Percentiles rank a stretch among this genome's conserved stretches.
phyloP scores from a whole-genome alignment of 2,888 invertebrate genomes.

The Bhutanitis thaidina region DNA sequence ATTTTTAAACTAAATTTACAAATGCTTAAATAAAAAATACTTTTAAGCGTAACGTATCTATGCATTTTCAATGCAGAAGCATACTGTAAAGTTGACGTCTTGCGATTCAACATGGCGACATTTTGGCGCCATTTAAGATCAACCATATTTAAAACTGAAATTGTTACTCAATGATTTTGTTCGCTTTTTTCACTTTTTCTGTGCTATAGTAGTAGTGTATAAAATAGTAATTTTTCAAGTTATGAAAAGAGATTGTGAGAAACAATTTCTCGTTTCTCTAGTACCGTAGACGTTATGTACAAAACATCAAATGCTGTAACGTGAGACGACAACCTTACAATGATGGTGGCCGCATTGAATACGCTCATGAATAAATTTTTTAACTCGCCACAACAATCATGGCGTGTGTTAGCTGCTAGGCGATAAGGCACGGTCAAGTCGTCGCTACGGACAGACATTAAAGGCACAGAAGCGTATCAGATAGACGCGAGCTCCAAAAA shows the following conservation, averaged over 20 bases:
- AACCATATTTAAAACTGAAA: no score
- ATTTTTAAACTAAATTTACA: no score
- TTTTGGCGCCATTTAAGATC: neutral
- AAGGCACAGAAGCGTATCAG: slow-evolving; percentile 56
- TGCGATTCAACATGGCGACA: neutral
- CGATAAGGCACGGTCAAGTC: slow-evolving; percentile 8
- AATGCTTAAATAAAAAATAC: no score
- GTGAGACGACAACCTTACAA: neutral
- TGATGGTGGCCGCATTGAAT: neutral
- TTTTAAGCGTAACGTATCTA: no score
- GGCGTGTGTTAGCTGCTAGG: slow-evolving; percentile 4
- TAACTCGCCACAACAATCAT: slow-evolving; percentile 6
- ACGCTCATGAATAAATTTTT: neutral
- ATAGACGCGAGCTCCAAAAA: slow-evolving; percentile 40
- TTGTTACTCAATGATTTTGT: no score
- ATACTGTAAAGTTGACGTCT: neutral
- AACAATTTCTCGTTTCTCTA: neutral
- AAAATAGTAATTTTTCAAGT: no score
- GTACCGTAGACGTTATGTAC: neutral
- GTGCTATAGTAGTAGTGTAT: no score
- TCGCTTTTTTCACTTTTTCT: no score
- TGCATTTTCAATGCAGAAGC: no score
- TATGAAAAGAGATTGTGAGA: no score
- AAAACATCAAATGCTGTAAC: neutral
- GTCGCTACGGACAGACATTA: neutral